These are phyloP conservation scores for Gymnocheta viridis DNA, from an alignment of 2,888 invertebrate genomes.

Conservation along the genomic window DNA sequence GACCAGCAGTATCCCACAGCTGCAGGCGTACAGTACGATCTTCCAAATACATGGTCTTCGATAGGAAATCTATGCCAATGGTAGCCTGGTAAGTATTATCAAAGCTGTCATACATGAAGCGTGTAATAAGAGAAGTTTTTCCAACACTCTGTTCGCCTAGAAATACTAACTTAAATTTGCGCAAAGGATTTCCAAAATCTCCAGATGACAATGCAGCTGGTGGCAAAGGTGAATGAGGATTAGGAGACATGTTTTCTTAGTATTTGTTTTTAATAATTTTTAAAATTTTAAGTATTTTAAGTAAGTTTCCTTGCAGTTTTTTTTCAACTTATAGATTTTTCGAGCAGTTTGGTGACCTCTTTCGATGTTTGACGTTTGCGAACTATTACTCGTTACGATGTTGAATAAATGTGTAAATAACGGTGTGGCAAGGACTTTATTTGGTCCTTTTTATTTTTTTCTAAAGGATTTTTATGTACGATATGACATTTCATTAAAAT, in stretches of 20 bases:
- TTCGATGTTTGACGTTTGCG: constrained; percentile 65
- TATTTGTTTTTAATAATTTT: neutral
- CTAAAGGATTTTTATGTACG: constrained; percentile 22
- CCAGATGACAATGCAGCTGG: constrained; percentile 86
- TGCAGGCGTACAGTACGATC: constrained; percentile 99
- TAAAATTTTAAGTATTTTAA: neutral
- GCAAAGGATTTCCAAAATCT: constrained; percentile 99
- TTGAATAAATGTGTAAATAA: constrained; percentile 32
- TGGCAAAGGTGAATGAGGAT: constrained; percentile 67
- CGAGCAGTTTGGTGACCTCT: constrained; percentile 68
- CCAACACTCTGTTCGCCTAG: constrained; percentile 99
- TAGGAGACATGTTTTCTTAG: constrained; percentile 59
- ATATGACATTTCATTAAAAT: constrained; percentile 2
- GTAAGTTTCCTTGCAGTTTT: constrained; percentile 14
- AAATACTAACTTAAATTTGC: constrained; percentile 99
- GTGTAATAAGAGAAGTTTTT: constrained; percentile 98
- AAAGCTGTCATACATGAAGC: constrained; percentile 99
- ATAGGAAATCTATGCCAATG: constrained; percentile 99
- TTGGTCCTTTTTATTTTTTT: constrained; percentile 39
- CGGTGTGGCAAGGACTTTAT: constrained; percentile 38
- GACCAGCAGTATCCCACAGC: constrained; percentile 98
- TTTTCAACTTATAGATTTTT: constrained; percentile 67
- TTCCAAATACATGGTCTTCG: constrained; percentile 99
- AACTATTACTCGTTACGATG: constrained; percentile 43
- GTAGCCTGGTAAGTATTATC: constrained; percentile 99